Percentiles rank a stretch among this genome's conserved stretches.
Evolutionary conservation across 2,797 vertebrate species (phyloP).

Genomic region (Bucorvus abyssinicus): DNA sequence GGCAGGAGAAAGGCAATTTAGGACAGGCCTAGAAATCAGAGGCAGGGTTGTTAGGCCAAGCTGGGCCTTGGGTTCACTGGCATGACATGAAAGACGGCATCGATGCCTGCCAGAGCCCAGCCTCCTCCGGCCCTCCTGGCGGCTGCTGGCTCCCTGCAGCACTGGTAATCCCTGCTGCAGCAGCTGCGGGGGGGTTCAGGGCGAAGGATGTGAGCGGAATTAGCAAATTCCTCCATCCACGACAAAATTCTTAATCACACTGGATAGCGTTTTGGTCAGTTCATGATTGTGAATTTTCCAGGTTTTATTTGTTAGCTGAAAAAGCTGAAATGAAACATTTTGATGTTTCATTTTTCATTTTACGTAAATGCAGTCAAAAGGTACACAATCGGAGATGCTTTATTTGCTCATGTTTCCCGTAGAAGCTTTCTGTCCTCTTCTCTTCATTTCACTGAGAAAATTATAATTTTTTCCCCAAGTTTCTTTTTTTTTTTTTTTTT

Average conservation of each 20-base stretch:
- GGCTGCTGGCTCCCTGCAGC: not conserved
- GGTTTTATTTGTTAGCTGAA: not conserved
- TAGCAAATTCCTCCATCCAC: not conserved
- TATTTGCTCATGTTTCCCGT: not conserved
- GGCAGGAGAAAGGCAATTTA: constrained; percentile 14
- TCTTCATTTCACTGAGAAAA: not conserved
- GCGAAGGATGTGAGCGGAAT: not conserved
- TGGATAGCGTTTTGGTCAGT: not conserved
- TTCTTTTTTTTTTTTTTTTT: not conserved
- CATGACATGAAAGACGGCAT: not conserved
- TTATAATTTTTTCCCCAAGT: not conserved
- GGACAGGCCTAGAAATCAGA: constrained; percentile 10
- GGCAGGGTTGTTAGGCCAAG: not conserved
- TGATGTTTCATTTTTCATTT: not conserved
- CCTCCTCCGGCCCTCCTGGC: not conserved
- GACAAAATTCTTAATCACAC: not conserved
- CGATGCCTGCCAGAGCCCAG: not conserved
- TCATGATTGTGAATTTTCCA: not conserved
- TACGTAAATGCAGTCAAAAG: not conserved
- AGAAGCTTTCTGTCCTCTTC: not conserved
- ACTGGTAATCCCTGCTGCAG: not conserved
- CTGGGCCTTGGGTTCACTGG: constrained; percentile 25
- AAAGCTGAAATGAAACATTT: not conserved
- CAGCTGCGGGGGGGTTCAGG: not conserved
- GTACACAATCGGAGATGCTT: not conserved